phyloP scores from a whole-genome alignment of 1,140 invertebrate genomes.

The Nilaparvata lugens region DNA sequence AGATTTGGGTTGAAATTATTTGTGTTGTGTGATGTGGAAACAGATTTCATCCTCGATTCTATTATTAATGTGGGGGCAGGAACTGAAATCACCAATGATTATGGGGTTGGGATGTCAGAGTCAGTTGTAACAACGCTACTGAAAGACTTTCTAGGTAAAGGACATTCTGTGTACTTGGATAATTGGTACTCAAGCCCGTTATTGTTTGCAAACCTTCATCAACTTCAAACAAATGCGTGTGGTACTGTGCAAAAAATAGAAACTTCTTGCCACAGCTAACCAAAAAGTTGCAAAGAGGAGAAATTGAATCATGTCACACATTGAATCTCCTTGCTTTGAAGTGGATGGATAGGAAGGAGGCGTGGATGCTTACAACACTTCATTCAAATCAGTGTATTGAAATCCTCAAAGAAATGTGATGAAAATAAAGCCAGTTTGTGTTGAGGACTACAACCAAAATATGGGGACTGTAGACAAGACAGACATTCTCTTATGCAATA shows the following conservation, averaged over 20 bases:
- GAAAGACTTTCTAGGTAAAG: constrained; percentile 25
- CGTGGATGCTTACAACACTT: constrained; percentile 28
- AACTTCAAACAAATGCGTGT: constrained; percentile 25
- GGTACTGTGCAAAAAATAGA: constrained; percentile 23
- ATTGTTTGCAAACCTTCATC: constrained; percentile 23
- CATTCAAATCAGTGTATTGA: constrained; percentile 22
- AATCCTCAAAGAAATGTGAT: constrained; percentile 9
- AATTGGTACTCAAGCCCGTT: constrained; percentile 28
- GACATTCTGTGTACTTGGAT: constrained; percentile 25
- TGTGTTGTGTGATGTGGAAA: constrained; percentile 16
- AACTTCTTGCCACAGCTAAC: constrained; percentile 26
- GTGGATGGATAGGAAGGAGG: constrained; percentile 29
- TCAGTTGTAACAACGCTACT: constrained; percentile 25
- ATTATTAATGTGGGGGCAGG: constrained; percentile 14
- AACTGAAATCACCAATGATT: not conserved
- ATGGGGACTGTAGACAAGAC: constrained; percentile 34
- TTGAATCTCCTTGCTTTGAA: constrained; percentile 25
- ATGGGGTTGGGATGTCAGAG: constrained; percentile 24
- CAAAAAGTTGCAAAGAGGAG: constrained; percentile 24
- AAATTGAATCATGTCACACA: not conserved
- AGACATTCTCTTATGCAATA: constrained; percentile 30
- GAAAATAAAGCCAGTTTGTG: constrained; percentile 29
- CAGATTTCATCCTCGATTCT: constrained; percentile 14
- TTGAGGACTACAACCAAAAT: constrained; percentile 33
- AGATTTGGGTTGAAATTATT: constrained; percentile 14